Percentiles rank a stretch among this genome's conserved stretches.
Evolutionary conservation across 1,140 invertebrate genomes (phyloP).

Genomic region (Trichonephila inaurata): DNA sequence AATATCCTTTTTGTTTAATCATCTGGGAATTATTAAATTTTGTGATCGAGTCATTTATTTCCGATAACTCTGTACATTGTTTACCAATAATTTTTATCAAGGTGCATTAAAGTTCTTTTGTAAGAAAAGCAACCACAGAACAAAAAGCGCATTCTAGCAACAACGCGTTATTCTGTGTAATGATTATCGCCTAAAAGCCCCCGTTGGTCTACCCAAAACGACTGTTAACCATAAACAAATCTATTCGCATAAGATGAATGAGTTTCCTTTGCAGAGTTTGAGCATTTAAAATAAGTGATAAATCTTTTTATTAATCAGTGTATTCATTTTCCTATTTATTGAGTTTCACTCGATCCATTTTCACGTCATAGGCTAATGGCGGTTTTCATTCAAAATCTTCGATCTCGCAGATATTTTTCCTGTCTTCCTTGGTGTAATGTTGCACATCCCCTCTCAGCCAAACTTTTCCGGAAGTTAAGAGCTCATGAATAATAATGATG

Average conservation of each 20-base stretch:
- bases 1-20: too few species aligned
- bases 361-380: background rate
- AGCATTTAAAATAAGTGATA: too few species aligned
- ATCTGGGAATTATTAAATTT: too few species aligned
- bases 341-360: constrained; percentile 36
- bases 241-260: background rate
- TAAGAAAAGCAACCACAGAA: too few species aligned
- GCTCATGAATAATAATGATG: constrained; percentile 66
- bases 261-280: too few species aligned
- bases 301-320: background rate
- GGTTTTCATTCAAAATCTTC: background rate
- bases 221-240: background rate
- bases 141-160: too few species aligned
- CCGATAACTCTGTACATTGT: too few species aligned
- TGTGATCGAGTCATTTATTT: too few species aligned
- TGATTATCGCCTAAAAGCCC: too few species aligned
- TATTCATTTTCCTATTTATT: constrained; percentile 24
- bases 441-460: background rate
- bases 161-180: too few species aligned
- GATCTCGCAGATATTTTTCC: constrained; percentile 2
- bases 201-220: background rate
- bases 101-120: too few species aligned
- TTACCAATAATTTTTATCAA: too few species aligned
- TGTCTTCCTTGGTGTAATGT: background rate
- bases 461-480: constrained; percentile 43